Percentiles rank a stretch among this genome's conserved stretches.
Evolutionary conservation across 2,797 vertebrate genomes (phyloP).

Genomic region (Tapirus indicus): DNA sequence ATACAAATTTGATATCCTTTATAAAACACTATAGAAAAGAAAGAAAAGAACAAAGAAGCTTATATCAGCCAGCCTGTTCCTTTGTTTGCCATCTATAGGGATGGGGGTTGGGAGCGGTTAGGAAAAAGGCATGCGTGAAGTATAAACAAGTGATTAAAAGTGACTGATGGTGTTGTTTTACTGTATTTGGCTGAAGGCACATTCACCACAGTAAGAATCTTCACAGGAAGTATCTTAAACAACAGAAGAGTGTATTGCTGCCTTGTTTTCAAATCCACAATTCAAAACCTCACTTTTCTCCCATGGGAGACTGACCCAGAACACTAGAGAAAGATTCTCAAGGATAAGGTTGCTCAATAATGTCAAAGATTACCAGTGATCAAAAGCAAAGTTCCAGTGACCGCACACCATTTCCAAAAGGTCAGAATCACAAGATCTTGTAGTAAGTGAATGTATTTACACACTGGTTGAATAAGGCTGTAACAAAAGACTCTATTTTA

Average conservation of each 20-base stretch:
- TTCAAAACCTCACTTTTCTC: conserved; percentile 72
- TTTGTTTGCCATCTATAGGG: conserved; percentile 15
- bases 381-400: conserved; percentile 82
- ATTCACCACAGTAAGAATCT: conserved; percentile 71
- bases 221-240: conserved; percentile 68
- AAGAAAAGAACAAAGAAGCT: conserved; percentile 18
- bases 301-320: conserved; percentile 71
- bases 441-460: conserved; percentile 78
- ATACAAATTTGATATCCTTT: not conserved
- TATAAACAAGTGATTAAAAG: conserved; percentile 72
- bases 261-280: conserved; percentile 69
- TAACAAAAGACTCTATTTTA: conserved; percentile 54
- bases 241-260: conserved; percentile 56
- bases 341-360: conserved; percentile 75
- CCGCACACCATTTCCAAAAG: conserved; percentile 75
- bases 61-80: conserved; percentile 57
- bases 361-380: conserved; percentile 74
- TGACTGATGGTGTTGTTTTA: conserved; percentile 66
- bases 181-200: conserved; percentile 64
- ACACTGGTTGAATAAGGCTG: conserved; percentile 49
- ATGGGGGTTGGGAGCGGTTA: not conserved
- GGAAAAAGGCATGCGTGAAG: conserved; percentile 8
- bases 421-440: conserved; percentile 72
- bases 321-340: conserved; percentile 64
- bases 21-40: conserved; percentile 69